Evolutionary conservation across 2,113 vertebrate genomes (phyloP).

Genomic region (Thalassoma bifasciatum): DNA sequence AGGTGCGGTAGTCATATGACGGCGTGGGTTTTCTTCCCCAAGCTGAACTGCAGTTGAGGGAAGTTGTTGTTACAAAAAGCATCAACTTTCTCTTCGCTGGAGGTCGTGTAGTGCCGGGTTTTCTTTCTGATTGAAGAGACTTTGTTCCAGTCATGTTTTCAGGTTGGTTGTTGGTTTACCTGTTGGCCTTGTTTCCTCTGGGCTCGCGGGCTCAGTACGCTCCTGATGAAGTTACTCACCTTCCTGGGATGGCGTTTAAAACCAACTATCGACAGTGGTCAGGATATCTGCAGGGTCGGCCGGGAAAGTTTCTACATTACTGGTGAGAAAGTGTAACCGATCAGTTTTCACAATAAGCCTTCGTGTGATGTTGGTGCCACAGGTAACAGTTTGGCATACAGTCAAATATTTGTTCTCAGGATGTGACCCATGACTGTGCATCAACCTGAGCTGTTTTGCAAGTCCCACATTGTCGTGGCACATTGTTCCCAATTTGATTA

Average conservation of each 20-base stretch:
- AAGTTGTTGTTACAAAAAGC: background rate
- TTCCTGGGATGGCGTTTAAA: conserved; percentile 81
- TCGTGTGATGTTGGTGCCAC: no score
- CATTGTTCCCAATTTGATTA: no score
- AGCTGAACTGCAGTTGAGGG: background rate
- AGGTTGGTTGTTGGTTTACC: conserved; percentile 21
- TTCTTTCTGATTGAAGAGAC: background rate
- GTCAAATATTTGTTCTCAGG: no score
- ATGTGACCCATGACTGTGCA: no score
- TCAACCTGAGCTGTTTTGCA: no score
- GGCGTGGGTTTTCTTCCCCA: fast-evolving
- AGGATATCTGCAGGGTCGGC: conserved; percentile 78
- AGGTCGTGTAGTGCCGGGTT: background rate
- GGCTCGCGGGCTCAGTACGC: conserved; percentile 64
- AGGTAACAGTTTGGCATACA: no score
- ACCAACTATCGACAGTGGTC: conserved; percentile 82
- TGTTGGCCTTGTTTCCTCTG: conserved; percentile 38
- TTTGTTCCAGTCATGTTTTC: conserved; percentile 23
- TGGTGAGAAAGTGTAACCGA: conserved; percentile 70
- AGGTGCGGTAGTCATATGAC: conserved; percentile 55
- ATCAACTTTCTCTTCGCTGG: background rate
- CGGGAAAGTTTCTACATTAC: conserved; percentile 82
- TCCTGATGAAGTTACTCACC: conserved; percentile 75
- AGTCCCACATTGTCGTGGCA: no score
- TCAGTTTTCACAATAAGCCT: no score